A percentile compares a stretch with the other conserved stretches of the same genome.
These are phyloP conservation scores for Drosophila ficusphila DNA, from an alignment of 1,140 invertebrate genomes.

Conservation along the genomic window DNA sequence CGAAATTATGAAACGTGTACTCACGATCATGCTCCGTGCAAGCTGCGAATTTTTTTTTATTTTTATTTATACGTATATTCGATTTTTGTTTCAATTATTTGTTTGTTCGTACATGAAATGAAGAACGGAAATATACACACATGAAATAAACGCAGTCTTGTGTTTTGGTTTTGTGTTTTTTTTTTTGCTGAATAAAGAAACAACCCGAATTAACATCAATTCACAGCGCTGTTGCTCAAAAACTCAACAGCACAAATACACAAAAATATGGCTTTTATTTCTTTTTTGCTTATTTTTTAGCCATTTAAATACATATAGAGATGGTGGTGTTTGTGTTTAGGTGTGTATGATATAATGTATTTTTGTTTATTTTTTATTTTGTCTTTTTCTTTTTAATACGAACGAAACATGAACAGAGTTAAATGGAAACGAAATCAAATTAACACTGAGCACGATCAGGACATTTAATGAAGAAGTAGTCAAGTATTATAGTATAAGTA, in stretches of 20 bases:
- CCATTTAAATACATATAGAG: slow-evolving; percentile 41
- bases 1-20: slow-evolving; percentile 85
- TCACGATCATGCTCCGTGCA: slow-evolving; percentile 93
- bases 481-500: too few species aligned
- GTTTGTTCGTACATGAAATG: slow-evolving; percentile 78
- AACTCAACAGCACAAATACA: slow-evolving; percentile 31
- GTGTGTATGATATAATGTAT: slow-evolving; percentile 20
- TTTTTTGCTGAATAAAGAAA: slow-evolving; percentile 8
- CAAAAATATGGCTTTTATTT: slow-evolving; percentile 28
- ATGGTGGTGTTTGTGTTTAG: slow-evolving; percentile 19
- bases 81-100: slow-evolving; percentile 49
- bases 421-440: slow-evolving; percentile 67
- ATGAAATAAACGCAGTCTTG: slow-evolving; percentile 69
- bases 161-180: slow-evolving; percentile 18
- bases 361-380: slow-evolving; percentile 34
- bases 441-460: slow-evolving; percentile 74
- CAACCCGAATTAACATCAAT: slow-evolving; percentile 28
- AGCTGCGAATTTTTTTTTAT: slow-evolving; percentile 86
- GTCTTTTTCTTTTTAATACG: slow-evolving; percentile 28
- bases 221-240: slow-evolving; percentile 38
- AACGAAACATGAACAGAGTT: slow-evolving; percentile 60
- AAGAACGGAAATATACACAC: slow-evolving; percentile 70
- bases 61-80: slow-evolving; percentile 35
- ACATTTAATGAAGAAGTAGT: slow-evolving; percentile 69
- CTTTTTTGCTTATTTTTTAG: slow-evolving; percentile 5